Conservation (phyloP, 2,888 invertebrate genomes). For the Dysmachus trigonus region DNA sequence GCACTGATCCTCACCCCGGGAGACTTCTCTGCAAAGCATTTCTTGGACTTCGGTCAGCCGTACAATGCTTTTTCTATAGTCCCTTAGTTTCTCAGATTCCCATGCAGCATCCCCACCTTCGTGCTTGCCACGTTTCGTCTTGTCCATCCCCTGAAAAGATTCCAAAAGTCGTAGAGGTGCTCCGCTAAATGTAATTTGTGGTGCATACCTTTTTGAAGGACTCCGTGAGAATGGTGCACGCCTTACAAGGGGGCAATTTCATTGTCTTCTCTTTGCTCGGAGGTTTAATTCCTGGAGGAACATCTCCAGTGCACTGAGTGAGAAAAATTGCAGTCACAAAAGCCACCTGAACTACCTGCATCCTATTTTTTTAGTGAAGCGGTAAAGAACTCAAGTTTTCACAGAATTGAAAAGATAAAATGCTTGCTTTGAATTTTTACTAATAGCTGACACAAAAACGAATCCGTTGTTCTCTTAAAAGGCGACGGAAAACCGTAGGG, state of each 20-base stretch:
- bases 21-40: slow-evolving; percentile 79
- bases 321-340: neutral
- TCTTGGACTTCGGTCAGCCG: slow-evolving; percentile 92
- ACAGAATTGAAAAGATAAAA: neutral
- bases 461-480: neutral
- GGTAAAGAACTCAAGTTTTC: no score
- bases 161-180: neutral
- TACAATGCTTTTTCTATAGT: slow-evolving; percentile 87
- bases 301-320: neutral
- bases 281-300: slow-evolving; percentile 49
- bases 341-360: neutral
- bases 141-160: slow-evolving; percentile 72
- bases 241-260: slow-evolving; percentile 78
- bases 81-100: slow-evolving; percentile 87
- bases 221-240: slow-evolving; percentile 77
- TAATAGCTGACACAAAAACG: neutral
- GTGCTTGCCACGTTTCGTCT: slow-evolving; percentile 86
- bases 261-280: slow-evolving; percentile 61
- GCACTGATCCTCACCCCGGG: slow-evolving; percentile 80
- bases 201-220: slow-evolving; percentile 72
- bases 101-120: slow-evolving; percentile 94
- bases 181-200: neutral
- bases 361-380: neutral
- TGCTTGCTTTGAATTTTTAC: neutral
- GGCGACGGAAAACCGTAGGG: neutral